phyloP scores from a whole-genome alignment of 1,140 invertebrate genomes.

The Caenorhabditis brenneri region DNA sequence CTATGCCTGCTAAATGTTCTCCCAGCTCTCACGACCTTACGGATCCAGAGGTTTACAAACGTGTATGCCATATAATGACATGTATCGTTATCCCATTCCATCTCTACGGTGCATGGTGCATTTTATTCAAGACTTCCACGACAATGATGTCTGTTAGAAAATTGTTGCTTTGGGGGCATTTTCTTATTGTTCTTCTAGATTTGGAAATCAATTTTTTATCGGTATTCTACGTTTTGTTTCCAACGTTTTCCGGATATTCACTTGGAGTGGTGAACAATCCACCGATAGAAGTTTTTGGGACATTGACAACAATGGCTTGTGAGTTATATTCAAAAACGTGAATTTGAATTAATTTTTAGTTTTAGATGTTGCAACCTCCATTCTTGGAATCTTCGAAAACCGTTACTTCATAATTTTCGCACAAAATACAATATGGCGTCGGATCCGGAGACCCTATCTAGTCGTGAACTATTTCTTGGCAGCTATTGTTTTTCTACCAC shows the following conservation, averaged over 20 bases:
- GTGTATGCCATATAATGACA: background rate
- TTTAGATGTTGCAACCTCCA: background rate
- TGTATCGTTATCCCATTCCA: background rate
- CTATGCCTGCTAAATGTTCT: too few species aligned
- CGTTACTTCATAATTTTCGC: background rate
- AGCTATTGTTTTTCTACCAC: too few species aligned
- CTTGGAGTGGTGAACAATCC: background rate
- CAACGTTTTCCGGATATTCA: background rate
- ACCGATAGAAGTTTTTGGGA: background rate
- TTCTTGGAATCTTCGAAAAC: background rate
- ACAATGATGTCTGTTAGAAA: background rate
- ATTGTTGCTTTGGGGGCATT: background rate
- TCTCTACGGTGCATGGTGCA: background rate
- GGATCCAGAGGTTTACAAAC: background rate
- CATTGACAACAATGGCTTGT: background rate
- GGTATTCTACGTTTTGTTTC: background rate
- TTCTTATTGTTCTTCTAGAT: background rate
- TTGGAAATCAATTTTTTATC: background rate
- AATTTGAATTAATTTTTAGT: too few species aligned
- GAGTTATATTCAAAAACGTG: background rate
- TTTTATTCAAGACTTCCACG: background rate
- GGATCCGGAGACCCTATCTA: background rate
- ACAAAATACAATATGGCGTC: background rate
- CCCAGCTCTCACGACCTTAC: background rate
- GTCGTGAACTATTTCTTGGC: background rate